Evolutionary conservation across 2,888 invertebrate species (phyloP), one percentile per base, ranked within the genome.

Genomic region (Zaprionus lineosus): DNA sequence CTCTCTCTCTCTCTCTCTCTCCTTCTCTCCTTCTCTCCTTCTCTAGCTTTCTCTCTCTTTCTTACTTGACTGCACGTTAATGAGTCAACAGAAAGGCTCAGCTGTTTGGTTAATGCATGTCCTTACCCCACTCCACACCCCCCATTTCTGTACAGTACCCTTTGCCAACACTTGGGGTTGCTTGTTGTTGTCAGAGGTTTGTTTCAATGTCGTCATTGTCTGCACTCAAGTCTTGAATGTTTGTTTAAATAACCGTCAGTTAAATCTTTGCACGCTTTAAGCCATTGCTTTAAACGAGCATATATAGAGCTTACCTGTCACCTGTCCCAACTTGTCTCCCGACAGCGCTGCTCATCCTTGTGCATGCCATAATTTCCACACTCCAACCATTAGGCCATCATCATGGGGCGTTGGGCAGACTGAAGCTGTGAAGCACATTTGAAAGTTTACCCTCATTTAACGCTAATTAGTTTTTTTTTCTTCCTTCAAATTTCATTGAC

Each of bases 41-140:
- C 26, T 16, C 18, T 12, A 9, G 12, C 26, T 41, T 29, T 19
- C 37, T 29, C 24, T 14, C n/a, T 9, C 9, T 36, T n/a, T n/a
- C n/a, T n/a, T n/a, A 24, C 8, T 41, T 48, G 57, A 37, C 51
- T 55, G 68, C 65, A 68, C 75, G 77, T 81, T 81, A 81, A 81
- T 81, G 81, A 84, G 84, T 84, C 65, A 84, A 81, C 78, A 83
- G 67, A 73, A 79, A 66, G 71, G 70, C 79, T 81, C 84, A 81
- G 84, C 79, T 81, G 84, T 81, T 81, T 83, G 81, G 81, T 79
- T 83, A 78, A 79, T 82, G 82, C 73, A 68, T 64, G 57, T 60
- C 68, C 72, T n/a, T 71, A 21, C 34, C 48, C 61, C 76, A 71
- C 55, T 47, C 56, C 74, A 37, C 59, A 50, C 33, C 24, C 29